Base-by-base conservation (phyloP, 1,140 invertebrate genomes). In the Leucophenga varia region DNA sequence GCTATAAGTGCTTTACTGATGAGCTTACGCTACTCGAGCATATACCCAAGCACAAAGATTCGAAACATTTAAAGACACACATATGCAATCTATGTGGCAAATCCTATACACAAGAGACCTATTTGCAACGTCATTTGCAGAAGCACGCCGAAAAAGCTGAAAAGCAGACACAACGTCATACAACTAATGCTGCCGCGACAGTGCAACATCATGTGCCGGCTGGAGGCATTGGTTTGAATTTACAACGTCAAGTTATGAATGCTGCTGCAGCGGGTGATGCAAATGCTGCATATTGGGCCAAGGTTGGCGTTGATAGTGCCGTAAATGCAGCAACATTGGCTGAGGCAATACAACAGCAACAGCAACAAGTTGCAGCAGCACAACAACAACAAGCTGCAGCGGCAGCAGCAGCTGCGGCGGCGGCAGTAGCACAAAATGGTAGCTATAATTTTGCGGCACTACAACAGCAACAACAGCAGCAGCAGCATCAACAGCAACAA, bases 61-160 rank as follows among this genome's bases (percentile, higher is more conserved):
- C 93, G 41, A 98, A 98, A 78, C 95, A 98, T 76, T 81, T 98
- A 21, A 98, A 98, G 78, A 97, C 95, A 42, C 95, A 98, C 81
- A 97, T 98, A 72, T 98, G 96, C 77, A 91, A 93, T 65, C 95
- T 94, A 75, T 98, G 96, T 79, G 95, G 95, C 60, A 98, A 98
- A 78, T 95, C 91, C 47, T 98, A 98, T 78, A 98, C 95, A 5
- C 95, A 98, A 76, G 95, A 98, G 78, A 97, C 95, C 8, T 98
- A 98, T 76, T 80, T 98, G 64, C 91, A 91, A 52, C 96, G 98
- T 73, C 97, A 99, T 77, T 94, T 99, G 93, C 93, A 97, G 72
- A 99, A 99, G 72, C 96, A 98, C 71, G 87, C 91, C 9, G 90
- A 95, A 61, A 78, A 91, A 43, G 86, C 89, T 41, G 91, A 94